Evolutionary conservation across 2,888 invertebrate genomes (phyloP).

Genomic region (Pandemis corylana): DNA sequence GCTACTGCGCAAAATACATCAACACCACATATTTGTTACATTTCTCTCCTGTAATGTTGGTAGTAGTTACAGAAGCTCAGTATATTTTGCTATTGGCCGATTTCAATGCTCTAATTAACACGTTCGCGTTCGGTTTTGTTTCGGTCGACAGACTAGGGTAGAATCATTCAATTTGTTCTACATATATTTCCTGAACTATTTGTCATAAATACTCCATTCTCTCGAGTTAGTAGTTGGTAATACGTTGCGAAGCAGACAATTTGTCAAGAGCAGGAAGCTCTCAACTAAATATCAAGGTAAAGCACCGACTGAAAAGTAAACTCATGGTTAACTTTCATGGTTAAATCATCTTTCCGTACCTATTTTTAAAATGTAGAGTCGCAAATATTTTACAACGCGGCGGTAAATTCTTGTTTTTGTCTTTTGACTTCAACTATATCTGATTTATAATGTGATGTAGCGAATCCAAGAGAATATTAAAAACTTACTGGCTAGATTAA

Average conservation of each 20-base stretch:
- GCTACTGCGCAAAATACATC: constrained; percentile 55
- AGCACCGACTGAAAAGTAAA: constrained; percentile 44
- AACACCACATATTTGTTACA: constrained; percentile 46
- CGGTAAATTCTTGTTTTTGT: not conserved
- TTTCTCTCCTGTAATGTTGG: constrained; percentile 54
- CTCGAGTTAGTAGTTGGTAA: not conserved
- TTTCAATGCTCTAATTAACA: constrained; percentile 68
- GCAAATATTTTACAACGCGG: constrained; percentile 8
- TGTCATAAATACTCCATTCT: constrained; percentile 14
- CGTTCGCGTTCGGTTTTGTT: constrained; percentile 59
- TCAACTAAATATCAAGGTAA: constrained; percentile 80
- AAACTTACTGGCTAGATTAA: not conserved
- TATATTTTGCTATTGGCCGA: constrained; percentile 64
- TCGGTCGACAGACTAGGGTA: constrained; percentile 52
- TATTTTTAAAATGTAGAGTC: constrained; percentile 3
- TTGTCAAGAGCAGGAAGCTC: constrained; percentile 57
- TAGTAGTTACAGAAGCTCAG: constrained; percentile 51
- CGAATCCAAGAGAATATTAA: not conserved
- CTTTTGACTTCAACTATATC: not conserved
- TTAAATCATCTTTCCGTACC: constrained; percentile 7
- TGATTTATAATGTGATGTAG: too few relatives aligned
- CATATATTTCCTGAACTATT: constrained; percentile 44
- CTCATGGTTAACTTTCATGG: constrained; percentile 28
- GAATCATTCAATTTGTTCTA: constrained; percentile 44
- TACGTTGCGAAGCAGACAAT: constrained; percentile 40